phyloP scores from a whole-genome alignment of 2,113 vertebrate genomes.

The Tricholaema leucomelas region DNA sequence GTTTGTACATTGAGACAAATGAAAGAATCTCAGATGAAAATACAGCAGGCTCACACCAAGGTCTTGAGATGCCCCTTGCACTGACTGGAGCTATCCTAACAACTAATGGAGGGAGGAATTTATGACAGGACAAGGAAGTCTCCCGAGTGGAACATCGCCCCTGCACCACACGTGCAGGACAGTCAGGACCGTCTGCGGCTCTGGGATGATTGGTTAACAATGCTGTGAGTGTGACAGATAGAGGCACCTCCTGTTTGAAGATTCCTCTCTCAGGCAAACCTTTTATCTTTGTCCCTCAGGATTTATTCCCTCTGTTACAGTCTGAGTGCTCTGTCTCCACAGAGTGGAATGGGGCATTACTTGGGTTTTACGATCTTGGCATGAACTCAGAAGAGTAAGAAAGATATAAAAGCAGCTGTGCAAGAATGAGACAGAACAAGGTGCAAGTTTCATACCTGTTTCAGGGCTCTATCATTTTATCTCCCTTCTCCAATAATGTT shows the following conservation, averaged over 20 bases:
- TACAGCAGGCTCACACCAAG: not conserved
- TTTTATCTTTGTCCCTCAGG: conserved; percentile 27
- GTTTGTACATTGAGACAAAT: not conserved
- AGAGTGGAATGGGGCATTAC: not conserved
- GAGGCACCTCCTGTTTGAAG: not conserved
- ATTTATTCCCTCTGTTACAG: conserved; percentile 34
- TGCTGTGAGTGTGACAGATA: not conserved
- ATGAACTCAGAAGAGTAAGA: not conserved
- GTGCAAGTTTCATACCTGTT: not conserved
- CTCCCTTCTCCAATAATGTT: not conserved
- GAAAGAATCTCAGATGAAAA: not conserved
- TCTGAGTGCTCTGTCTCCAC: not conserved
- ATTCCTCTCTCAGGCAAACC: conserved; percentile 3
- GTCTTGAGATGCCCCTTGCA: not conserved
- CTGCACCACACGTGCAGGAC: not conserved
- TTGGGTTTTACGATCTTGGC: not conserved
- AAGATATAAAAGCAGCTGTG: not conserved
- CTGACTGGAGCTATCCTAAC: not conserved
- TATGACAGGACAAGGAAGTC: not conserved
- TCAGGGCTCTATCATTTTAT: not conserved
- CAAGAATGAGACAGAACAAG: not conserved
- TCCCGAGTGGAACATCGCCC: not conserved
- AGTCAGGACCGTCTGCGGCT: not conserved
- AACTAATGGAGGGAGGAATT: not conserved
- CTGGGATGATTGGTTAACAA: not conserved